Evolutionary conservation across 1,140 invertebrate species (phyloP).

Genomic region (Scaptomyza montana): DNA sequence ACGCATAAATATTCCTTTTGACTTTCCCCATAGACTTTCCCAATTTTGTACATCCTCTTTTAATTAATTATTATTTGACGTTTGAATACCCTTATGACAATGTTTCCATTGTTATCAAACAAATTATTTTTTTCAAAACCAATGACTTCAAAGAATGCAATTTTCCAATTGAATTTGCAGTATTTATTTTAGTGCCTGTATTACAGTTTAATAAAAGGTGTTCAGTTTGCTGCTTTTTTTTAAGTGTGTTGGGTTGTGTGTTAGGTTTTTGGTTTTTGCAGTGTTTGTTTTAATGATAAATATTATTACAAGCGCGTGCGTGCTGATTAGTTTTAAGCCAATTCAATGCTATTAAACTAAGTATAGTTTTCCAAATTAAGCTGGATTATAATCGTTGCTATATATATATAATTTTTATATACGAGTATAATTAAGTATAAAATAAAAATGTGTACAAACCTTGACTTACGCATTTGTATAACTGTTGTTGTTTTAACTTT

Average conservation of each 20-base stretch:
- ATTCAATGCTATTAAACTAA: constrained; percentile 33
- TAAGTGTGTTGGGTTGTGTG: constrained; percentile 1
- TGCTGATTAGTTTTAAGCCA: constrained; percentile 34
- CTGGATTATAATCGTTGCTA: constrained; percentile 18
- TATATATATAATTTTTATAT: constrained; percentile 10
- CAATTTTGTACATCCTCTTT: not conserved
- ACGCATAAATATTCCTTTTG: too few species aligned
- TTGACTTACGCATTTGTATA: constrained; percentile 77
- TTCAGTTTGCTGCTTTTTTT: not conserved
- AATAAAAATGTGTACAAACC: constrained; percentile 76
- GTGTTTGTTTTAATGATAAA: not conserved
- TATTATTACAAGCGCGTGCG: constrained; percentile 33
- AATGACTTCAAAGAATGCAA: not conserved
- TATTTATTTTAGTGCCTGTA: not conserved
- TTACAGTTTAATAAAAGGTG: not conserved
- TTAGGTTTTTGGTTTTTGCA: not conserved
- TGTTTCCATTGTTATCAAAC: not conserved
- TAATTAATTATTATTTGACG: too few species aligned
- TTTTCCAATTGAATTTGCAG: not conserved
- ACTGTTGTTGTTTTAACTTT: constrained; percentile 31
- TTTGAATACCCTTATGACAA: too few species aligned
- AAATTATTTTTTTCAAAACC: not conserved
- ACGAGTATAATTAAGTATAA: constrained; percentile 26
- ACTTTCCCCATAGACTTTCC: too few species aligned
- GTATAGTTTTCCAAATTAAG: constrained; percentile 10